Conservation (phyloP, 2,113 vertebrate species). For the Pteruthius melanotis region DNA sequence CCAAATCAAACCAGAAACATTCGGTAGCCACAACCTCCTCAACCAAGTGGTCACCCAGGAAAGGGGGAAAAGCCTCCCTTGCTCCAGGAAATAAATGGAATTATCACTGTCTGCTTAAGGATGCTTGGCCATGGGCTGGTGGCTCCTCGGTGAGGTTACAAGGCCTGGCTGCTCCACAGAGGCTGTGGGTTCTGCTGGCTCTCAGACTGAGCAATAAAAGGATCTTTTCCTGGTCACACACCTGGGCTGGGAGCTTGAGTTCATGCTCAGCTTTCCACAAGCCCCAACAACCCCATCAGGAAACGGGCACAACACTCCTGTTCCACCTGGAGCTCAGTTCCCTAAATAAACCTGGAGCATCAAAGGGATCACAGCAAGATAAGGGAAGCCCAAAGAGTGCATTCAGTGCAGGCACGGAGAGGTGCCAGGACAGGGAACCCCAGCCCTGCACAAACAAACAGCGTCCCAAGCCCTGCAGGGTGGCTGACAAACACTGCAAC, state of each 20-base stretch:
- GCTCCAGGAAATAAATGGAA: background rate
- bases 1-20: background rate
- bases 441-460: background rate
- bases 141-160: background rate
- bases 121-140: rapidly evolving
- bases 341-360: background rate
- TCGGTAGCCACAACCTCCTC: background rate
- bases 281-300: background rate
- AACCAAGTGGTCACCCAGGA: background rate
- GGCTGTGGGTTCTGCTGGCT: background rate
- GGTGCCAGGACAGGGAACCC: background rate
- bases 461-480: background rate
- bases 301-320: background rate
- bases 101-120: rapidly evolving
- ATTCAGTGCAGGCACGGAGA: background rate
- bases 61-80: background rate
- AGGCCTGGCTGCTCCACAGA: background rate
- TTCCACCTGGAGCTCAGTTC: background rate
- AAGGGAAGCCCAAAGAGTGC: rapidly evolving
- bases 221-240: background rate
- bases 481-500: background rate
- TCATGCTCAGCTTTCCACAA: rapidly evolving
- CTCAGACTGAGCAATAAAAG: rapidly evolving
- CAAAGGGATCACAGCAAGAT: background rate
- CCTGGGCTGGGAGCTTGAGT: background rate